These are phyloP conservation scores for Pandemis heparana DNA, from an alignment of 2,888 invertebrate species.

Conservation along the genomic window DNA sequence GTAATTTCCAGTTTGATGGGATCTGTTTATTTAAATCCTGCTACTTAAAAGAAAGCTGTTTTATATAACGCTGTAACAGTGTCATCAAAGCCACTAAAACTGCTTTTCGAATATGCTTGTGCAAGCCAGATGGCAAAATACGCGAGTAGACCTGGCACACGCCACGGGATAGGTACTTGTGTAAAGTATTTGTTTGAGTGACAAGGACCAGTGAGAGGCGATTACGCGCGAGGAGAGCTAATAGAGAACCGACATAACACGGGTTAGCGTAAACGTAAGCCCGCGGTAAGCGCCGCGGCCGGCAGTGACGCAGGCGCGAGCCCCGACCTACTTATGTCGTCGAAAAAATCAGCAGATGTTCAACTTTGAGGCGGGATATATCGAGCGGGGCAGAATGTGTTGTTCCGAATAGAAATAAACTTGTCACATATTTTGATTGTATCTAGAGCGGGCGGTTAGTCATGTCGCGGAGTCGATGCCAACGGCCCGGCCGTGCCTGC, in stretches of 20 bases:
- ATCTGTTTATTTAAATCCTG: no score
- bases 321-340: conserved; percentile 85
- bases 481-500: conserved; percentile 76
- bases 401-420: conserved; percentile 85
- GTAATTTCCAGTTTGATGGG: no score
- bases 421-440: conserved; percentile 86
- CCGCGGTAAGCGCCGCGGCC: conserved; percentile 60
- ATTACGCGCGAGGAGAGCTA: conserved; percentile 56
- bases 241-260: conserved; percentile 64
- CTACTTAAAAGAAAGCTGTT: not conserved
- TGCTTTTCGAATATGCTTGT: not conserved
- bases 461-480: conserved; percentile 81
- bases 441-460: conserved; percentile 85
- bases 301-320: conserved; percentile 79
- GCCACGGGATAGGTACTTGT: conserved; percentile 21
- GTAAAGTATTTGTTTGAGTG: conserved; percentile 35
- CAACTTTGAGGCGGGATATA: conserved; percentile 79
- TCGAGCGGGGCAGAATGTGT: conserved; percentile 80
- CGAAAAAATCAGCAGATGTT: conserved; percentile 84
- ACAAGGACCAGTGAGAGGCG: conserved; percentile 41
- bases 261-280: conserved; percentile 79
- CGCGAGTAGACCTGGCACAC: conserved; percentile 19
- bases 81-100: not conserved
- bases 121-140: not conserved
- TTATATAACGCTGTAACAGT: not conserved